These are phyloP conservation scores for Ginglymostoma cirratum DNA, from an alignment of 2,113 vertebrate species.

Conservation along the genomic window DNA sequence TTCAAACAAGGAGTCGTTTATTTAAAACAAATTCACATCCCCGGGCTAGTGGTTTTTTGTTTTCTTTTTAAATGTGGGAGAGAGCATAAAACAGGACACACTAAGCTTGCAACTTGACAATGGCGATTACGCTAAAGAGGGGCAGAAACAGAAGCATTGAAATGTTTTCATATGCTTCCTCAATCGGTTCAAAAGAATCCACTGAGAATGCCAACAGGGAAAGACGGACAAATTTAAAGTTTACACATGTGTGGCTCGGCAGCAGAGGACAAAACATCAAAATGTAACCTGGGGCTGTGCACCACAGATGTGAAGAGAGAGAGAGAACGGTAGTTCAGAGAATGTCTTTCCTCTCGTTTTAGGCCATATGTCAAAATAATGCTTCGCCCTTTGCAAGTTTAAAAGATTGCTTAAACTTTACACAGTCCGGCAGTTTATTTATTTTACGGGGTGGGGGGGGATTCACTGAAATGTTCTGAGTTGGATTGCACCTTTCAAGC, in stretches of 20 bases:
- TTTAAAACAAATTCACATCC: background rate
- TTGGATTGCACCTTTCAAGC: background rate
- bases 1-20: background rate
- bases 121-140: conserved; percentile 65
- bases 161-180: conserved; percentile 80
- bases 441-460: background rate
- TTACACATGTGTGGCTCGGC: conserved; percentile 8
- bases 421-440: background rate
- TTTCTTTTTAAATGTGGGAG: conserved; percentile 31
- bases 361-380: conserved; percentile 34
- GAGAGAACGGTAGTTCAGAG: background rate
- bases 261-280: conserved; percentile 14
- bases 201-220: conserved; percentile 1
- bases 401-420: conserved; percentile 21
- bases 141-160: conserved; percentile 47
- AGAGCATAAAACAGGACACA: conserved; percentile 56
- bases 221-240: conserved; percentile 26
- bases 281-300: conserved; percentile 17
- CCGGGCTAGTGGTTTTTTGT: background rate
- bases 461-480: background rate
- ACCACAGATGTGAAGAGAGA: background rate
- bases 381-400: conserved; percentile 8
- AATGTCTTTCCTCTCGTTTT: background rate
- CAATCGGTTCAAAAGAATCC: conserved; percentile 55
- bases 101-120: conserved; percentile 69